Evolutionary conservation across 1,140 invertebrate genomes (phyloP), one percentile per base, ranked within the genome.

Genomic region (Drosophila melanogaster): DNA sequence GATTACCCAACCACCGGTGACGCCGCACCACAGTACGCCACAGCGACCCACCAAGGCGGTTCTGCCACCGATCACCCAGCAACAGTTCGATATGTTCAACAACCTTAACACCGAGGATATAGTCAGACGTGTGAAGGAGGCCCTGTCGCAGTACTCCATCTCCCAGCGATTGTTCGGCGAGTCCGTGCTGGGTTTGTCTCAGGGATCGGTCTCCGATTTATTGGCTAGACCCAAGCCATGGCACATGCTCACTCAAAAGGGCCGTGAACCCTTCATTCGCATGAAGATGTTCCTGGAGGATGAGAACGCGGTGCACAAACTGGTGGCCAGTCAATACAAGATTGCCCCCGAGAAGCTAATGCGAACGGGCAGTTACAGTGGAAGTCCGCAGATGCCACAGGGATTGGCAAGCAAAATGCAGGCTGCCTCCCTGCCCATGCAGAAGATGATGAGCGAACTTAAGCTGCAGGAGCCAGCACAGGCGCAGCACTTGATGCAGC

Each of bases 251-350:
- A 99, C 98, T 1, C 97, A 98, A 91, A 99, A 99, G 93, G 98
- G 98, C 0, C 94, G 98, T 22, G 98, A 99, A 90, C 98, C 98
- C 1, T 99, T 99, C 93, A 99, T 99, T 60, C 94, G 98, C 54
- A 99, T 99, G 98, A 98, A 98, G 92, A 98, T 99, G 96, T 99
- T 99, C 93, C 93, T 99, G 47, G 98, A 99, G 92, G 98, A 99
- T 91, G 97, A 99, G 72, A 98, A 99, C 85, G 98, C 98, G 3
- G 98, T 99, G 3, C 97, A 98, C 91, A 98, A 98, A 92, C 93
- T 99, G 64, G 98, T 99, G 3, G 98, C 98, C 50, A 98, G 97
- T 57, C 98, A 99, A 93, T 99, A 99, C 93, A 99, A 98, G 94
- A 99, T 99, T 41, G 97, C 98, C 2, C 97, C 98, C 7, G 98